phyloP scores from a whole-genome alignment of 2,113 vertebrate species.

The Polypterus senegalus region DNA sequence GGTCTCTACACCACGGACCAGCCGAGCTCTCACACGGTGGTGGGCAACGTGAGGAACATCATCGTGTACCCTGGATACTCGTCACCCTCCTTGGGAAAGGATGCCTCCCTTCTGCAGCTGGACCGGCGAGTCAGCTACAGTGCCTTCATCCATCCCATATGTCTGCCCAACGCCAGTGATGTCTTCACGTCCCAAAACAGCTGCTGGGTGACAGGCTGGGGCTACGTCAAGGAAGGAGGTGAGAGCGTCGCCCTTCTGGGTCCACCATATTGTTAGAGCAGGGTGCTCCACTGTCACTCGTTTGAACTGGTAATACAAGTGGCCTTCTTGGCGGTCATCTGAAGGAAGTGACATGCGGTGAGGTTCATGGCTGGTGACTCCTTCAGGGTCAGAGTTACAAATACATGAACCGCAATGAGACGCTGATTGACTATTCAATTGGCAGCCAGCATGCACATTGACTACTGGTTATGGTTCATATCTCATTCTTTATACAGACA shows the following conservation, averaged over 20 bases:
- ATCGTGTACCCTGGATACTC: neutral
- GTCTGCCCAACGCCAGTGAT: neutral
- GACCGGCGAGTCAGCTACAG: neutral
- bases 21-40: constrained; percentile 1
- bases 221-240: neutral
- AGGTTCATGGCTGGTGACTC: too few relatives aligned
- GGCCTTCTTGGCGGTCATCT: too few relatives aligned
- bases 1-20: rapidly evolving
- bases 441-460: too few relatives aligned
- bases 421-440: too few relatives aligned
- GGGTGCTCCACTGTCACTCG: too few relatives aligned
- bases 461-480: too few relatives aligned
- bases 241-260: neutral
- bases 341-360: too few relatives aligned
- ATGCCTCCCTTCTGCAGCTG: constrained; percentile 9
- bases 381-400: too few relatives aligned
- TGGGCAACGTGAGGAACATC: neutral
- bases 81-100: neutral
- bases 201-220: constrained; percentile 8
- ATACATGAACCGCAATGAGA: too few relatives aligned
- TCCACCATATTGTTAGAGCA: too few relatives aligned
- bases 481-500: too few relatives aligned
- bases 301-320: too few relatives aligned
- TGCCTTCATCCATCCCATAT: neutral
- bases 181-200: neutral